A percentile compares a stretch with the other conserved stretches of the same genome.
Evolutionary conservation across 2,113 vertebrate species (phyloP).

Genomic region (Connochaetes taurinus): DNA sequence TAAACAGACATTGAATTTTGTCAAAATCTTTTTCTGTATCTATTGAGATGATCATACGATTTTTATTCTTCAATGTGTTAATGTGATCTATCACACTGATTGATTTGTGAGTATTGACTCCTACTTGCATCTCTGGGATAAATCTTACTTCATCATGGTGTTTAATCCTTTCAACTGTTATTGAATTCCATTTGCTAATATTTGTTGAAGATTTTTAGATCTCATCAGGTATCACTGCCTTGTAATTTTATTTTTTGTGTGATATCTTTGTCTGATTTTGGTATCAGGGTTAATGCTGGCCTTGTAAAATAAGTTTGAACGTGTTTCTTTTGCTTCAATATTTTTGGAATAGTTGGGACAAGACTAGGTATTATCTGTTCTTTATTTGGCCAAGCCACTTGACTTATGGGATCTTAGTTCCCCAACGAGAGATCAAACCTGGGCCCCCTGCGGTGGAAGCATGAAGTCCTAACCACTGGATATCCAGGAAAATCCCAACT

Average conservation of each 20-base stretch:
- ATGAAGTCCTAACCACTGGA: not conserved
- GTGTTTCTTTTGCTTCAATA: not conserved
- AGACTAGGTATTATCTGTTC: not conserved
- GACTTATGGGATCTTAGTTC: not conserved
- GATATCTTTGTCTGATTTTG: not conserved
- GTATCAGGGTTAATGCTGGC: not conserved
- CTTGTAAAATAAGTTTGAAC: not conserved
- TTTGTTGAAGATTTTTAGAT: not conserved
- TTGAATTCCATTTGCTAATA: not conserved
- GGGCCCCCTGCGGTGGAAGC: not conserved
- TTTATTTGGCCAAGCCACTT: not conserved
- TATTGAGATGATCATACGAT: not conserved
- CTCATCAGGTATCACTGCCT: not conserved
- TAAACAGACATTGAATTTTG: not conserved
- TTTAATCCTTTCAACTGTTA: not conserved
- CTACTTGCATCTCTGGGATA: not conserved
- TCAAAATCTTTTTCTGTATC: not conserved
- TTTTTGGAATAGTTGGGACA: not conserved
- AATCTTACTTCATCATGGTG: not conserved
- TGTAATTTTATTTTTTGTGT: not conserved
- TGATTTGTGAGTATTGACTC: not conserved
- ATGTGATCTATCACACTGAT: not conserved
- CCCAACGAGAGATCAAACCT: not conserved
- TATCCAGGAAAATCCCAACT: not conserved
- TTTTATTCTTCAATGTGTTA: not conserved